These are phyloP conservation scores for Pollenia griseotomentosa DNA, from an alignment of 2,888 invertebrate species.

Conservation along the genomic window DNA sequence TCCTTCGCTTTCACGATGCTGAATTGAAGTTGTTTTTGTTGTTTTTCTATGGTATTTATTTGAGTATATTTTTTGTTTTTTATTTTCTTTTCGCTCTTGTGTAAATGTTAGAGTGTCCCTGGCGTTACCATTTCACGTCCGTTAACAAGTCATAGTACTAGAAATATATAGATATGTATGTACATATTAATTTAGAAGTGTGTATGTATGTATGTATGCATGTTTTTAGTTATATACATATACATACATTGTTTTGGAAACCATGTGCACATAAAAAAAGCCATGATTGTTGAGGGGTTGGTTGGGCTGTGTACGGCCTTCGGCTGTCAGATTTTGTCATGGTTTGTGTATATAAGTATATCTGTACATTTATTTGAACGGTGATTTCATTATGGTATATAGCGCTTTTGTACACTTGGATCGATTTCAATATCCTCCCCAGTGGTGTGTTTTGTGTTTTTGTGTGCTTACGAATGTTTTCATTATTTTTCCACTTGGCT, in stretches of 20 bases:
- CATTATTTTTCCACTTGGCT: conserved; percentile 83
- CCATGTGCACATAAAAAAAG: conserved; percentile 60
- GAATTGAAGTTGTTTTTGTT: conserved; percentile 55
- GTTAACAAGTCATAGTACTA: conserved; percentile 61
- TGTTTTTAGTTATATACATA: conserved; percentile 4
- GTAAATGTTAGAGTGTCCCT: conserved; percentile 67
- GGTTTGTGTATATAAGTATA: conserved; percentile 43
- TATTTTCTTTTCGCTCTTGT: conserved; percentile 50
- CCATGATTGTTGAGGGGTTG: conserved; percentile 59
- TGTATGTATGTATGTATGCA: background rate
- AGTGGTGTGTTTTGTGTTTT: conserved; percentile 66
- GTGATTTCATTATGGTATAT: conserved; percentile 68
- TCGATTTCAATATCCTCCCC: conserved; percentile 80
- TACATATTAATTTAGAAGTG: conserved; percentile 9
- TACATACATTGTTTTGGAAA: conserved; percentile 58
- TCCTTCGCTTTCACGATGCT: conserved; percentile 69
- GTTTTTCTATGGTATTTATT: conserved; percentile 62
- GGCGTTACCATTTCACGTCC: conserved; percentile 66
- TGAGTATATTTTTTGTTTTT: conserved; percentile 32
- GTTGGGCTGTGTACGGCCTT: conserved; percentile 63
- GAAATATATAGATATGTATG: conserved; percentile 35
- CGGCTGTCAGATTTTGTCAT: conserved; percentile 64
- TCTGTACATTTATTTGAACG: conserved; percentile 54
- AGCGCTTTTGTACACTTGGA: conserved; percentile 74
- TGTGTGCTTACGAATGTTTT: conserved; percentile 80